Base-by-base conservation (phyloP, 2,888 invertebrate genomes). In the Sthenelais limicola region DNA sequence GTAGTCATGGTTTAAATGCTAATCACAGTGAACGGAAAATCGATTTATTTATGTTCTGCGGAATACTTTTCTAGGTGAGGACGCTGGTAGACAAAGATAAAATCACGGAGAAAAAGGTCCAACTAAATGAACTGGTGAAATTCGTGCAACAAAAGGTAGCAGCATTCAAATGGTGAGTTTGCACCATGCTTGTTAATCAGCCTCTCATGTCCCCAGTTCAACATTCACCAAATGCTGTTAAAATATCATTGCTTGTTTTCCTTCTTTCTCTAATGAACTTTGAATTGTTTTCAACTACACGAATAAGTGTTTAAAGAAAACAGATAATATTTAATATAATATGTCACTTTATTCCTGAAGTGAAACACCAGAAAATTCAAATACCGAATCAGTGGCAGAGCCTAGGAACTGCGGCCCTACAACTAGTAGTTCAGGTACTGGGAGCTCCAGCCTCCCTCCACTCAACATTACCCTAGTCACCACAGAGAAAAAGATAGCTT, bases 61-160 rank as follows among this genome's bases (percentile, higher is more conserved):
- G n/a, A n/a, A n/a, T n/a, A n/a, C n/a, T n/a, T n/a, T n/a, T 1
- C 54, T 71, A 76, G 18, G 68, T 83, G 82, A 80, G 81, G 15
- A 89, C 91, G 62, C 91, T 90, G 38, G 91, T 91, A 90, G 92
- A 92, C 74, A 90, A 90, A 77, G 92, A 92, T 76, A 90, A 91
- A 76, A 92, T 92, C 82, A 91, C 92, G 77, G 93, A 93, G 80
- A 91, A 91, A 21, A 91, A 90, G 80, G 89, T 92, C n/a, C 89
- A 87, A 12, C 87, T 89, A 26, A 84, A 90, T 3, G 93, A 94
- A 76, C 88, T 93, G 1, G 88, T 92, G 0, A 94, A 94, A 48
- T 92, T 92, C 78, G 90, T 95, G 69, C 92, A 92, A 79, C 91
- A 91, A 78, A 91, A 91, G 74, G 85, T 91, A 1, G 91, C 90